Evolutionary conservation across 2,113 vertebrate genomes (phyloP).

Genomic region (Argyrosomus japonicus): DNA sequence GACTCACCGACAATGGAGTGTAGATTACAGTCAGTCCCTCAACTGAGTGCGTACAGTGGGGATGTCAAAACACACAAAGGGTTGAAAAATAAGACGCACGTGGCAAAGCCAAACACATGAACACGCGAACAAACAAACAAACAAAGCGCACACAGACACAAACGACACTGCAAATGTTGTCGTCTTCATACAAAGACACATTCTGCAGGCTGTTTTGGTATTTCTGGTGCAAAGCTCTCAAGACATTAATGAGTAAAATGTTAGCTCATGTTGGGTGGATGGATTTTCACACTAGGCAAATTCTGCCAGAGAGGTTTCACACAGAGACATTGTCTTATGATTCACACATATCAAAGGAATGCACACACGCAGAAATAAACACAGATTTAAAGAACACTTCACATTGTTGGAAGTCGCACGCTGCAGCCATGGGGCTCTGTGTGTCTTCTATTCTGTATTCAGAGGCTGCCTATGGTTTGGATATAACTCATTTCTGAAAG

Average conservation of each 20-base stretch:
- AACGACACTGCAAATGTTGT: slow-evolving; percentile 24
- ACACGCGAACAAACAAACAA: slow-evolving; percentile 25
- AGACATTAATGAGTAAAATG: slow-evolving; percentile 76
- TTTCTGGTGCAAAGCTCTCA: slow-evolving; percentile 64
- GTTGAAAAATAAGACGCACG: slow-evolving; percentile 19
- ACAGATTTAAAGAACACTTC: slow-evolving; percentile 52
- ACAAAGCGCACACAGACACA: slow-evolving; percentile 16
- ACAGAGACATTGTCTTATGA: slow-evolving; percentile 67
- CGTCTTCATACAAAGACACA: slow-evolving; percentile 35
- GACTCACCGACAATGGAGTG: slow-evolving; percentile 33
- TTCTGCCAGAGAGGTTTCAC: slow-evolving; percentile 70
- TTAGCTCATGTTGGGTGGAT: slow-evolving; percentile 64
- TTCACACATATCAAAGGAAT: slow-evolving; percentile 44
- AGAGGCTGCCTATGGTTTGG: slow-evolving; percentile 59
- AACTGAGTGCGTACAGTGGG: slow-evolving; percentile 16
- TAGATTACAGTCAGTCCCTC: slow-evolving; percentile 42
- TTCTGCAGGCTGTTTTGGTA: slow-evolving; percentile 57
- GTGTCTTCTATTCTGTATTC: slow-evolving; percentile 63
- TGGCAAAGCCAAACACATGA: slow-evolving; percentile 26
- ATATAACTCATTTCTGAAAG: slow-evolving; percentile 73
- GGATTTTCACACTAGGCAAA: slow-evolving; percentile 75
- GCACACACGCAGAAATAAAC: slow-evolving; percentile 47
- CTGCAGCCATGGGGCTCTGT: slow-evolving; percentile 40
- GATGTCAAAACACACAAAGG: slow-evolving; percentile 61
- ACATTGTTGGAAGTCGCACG: slow-evolving; percentile 36